These are phyloP conservation scores for Eubucco bourcierii DNA, from an alignment of 2,113 vertebrate species.

Conservation along the genomic window DNA sequence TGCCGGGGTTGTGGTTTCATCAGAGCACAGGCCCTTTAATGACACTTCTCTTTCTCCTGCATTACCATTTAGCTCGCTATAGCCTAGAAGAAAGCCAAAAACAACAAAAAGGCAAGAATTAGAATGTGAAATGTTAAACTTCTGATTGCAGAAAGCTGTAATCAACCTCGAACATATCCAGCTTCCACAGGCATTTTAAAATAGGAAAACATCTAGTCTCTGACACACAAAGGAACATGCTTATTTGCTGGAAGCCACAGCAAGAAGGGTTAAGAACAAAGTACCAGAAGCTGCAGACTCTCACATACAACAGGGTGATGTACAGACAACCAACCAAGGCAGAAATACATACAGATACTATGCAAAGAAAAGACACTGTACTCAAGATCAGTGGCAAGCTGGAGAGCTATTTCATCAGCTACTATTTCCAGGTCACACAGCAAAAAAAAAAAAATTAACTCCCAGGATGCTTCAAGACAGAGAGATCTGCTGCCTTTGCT, in stretches of 20 bases:
- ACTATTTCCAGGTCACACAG: slow-evolving; percentile 45
- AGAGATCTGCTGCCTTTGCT: background rate
- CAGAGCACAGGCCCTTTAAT: slow-evolving; percentile 72
- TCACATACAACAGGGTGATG: background rate
- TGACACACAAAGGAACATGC: background rate
- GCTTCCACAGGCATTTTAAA: slow-evolving; percentile 10
- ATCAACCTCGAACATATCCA: background rate
- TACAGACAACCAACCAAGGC: background rate
- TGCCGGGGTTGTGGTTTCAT: slow-evolving; percentile 71
- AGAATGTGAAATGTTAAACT: background rate
- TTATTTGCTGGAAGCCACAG: background rate
- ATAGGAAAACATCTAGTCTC: background rate
- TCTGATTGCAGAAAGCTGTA: slow-evolving; percentile 16
- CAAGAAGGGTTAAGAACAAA: background rate
- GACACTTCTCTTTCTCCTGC: slow-evolving; percentile 78
- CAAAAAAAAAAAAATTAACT: slow-evolving; percentile 18
- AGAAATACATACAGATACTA: background rate
- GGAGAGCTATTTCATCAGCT: slow-evolving; percentile 49
- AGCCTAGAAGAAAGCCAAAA: slow-evolving; percentile 70
- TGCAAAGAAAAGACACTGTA: background rate
- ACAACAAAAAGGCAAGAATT: slow-evolving; percentile 37
- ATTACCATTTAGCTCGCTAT: slow-evolving; percentile 81
- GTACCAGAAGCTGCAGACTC: background rate
- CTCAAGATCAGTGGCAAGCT: background rate
- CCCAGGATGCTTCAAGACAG: slow-evolving; percentile 14